Percentiles rank a stretch among this genome's conserved stretches.
Evolutionary conservation across 2,888 invertebrate genomes (phyloP).

Genomic region (Sesia bembeciformis): DNA sequence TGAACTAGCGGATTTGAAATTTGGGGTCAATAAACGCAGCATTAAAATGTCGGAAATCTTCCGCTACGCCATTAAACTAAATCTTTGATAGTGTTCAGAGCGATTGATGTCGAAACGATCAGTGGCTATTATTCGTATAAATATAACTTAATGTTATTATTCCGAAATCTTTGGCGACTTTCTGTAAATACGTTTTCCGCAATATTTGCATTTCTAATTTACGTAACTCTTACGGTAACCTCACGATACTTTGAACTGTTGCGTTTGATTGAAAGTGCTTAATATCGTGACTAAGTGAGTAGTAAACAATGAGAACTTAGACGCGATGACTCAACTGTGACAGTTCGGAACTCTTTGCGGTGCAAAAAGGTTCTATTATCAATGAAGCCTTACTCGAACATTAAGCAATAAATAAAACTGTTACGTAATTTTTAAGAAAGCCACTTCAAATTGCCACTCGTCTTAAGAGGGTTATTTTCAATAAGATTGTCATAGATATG

Average conservation of each 20-base stretch:
- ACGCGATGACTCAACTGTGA: conserved; percentile 31
- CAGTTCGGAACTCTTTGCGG: neutral
- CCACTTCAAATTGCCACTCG: neutral
- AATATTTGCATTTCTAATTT: conserved; percentile 36
- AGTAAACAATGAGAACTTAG: conserved; percentile 32
- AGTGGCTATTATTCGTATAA: too few relatives aligned
- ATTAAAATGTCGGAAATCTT: too few relatives aligned
- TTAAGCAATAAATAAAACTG: conserved; percentile 40
- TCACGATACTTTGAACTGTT: conserved; percentile 12
- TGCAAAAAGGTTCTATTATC: neutral
- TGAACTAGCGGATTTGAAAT: too few relatives aligned
- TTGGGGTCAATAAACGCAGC: too few relatives aligned
- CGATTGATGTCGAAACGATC: conserved; percentile 19
- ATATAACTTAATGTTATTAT: neutral
- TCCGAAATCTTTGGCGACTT: conserved; percentile 12
- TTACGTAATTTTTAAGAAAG: conserved; percentile 26
- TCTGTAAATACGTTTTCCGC: conserved; percentile 27
- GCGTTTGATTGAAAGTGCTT: conserved; percentile 11
- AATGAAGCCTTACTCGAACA: conserved; percentile 16
- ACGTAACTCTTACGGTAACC: conserved; percentile 26
- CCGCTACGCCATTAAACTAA: too few relatives aligned
- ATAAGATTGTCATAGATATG: neutral
- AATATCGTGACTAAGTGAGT: conserved; percentile 32
- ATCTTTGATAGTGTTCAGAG: too few relatives aligned
- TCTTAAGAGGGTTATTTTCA: neutral